Evolutionary conservation across 2,888 invertebrate genomes (phyloP).

Genomic region (Lasioglossum marginatum): DNA sequence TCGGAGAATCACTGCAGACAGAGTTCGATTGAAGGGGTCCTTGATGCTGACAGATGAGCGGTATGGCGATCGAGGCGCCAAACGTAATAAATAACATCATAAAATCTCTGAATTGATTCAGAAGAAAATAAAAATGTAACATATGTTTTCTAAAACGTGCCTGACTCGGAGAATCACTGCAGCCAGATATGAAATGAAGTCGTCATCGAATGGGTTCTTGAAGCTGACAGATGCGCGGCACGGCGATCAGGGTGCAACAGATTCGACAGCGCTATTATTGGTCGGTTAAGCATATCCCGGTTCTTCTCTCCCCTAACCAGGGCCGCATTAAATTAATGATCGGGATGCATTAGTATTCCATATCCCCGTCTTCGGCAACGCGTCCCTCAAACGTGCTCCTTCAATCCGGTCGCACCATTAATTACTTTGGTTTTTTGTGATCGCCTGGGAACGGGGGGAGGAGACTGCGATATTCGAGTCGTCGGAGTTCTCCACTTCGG

Average conservation of each 20-base stretch:
- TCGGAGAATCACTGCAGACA: background rate
- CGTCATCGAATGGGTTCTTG: background rate
- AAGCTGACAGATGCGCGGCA: background rate
- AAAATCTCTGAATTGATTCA: no score
- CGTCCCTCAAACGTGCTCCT: slow-evolving; percentile 34
- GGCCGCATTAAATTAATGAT: slow-evolving; percentile 44
- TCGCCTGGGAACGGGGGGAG: background rate
- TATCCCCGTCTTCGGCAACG: slow-evolving; percentile 15
- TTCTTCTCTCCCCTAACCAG: slow-evolving; percentile 4
- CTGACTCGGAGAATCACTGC: background rate
- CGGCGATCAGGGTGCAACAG: background rate
- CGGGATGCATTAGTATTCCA: slow-evolving; percentile 51
- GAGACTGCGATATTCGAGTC: slow-evolving; percentile 29
- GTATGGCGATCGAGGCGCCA: background rate
- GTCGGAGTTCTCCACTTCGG: slow-evolving; percentile 35
- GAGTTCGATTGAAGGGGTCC: background rate
- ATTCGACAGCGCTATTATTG: background rate
- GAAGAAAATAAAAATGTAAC: background rate
- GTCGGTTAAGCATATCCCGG: background rate
- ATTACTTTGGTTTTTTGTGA: slow-evolving; percentile 56
- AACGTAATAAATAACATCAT: no score
- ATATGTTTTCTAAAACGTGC: background rate
- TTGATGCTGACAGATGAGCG: background rate
- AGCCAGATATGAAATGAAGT: background rate
- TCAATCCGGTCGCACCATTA: slow-evolving; percentile 57